Conservation (phyloP, 2,113 vertebrate species). For the Castor canadensis region DNA sequence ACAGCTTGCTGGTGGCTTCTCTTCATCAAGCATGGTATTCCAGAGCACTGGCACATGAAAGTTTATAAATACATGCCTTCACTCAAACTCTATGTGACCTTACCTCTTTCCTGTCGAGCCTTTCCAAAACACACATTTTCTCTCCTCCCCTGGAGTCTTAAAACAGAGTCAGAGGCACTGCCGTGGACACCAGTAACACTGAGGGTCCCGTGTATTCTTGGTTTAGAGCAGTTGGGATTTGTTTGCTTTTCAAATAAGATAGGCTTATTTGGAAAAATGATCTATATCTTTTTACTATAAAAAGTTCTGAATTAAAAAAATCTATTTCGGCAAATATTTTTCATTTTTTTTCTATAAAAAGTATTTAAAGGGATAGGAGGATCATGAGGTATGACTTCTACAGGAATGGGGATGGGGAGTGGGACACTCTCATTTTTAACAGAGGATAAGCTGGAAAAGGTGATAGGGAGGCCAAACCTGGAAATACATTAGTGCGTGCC, state of each 20-base stretch:
- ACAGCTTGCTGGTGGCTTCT: background rate
- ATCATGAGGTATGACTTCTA: background rate
- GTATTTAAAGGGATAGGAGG: background rate
- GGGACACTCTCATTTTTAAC: background rate
- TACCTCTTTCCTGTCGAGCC: background rate
- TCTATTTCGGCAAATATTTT: constrained; percentile 60
- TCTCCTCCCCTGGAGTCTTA: background rate
- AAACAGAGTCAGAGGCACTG: background rate
- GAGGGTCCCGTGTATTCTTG: background rate
- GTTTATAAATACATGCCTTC: background rate
- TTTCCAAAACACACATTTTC: background rate
- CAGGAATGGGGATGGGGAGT: background rate
- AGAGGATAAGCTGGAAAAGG: background rate
- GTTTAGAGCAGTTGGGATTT: constrained; percentile 51
- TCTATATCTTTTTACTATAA: constrained; percentile 69
- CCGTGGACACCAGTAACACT: background rate
- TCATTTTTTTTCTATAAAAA: constrained; percentile 65
- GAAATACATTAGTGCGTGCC: background rate
- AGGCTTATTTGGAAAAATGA: constrained; percentile 70
- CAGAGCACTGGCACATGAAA: background rate
- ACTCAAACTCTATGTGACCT: background rate
- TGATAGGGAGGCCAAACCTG: background rate
- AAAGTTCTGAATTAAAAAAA: constrained; percentile 54
- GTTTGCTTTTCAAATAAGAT: constrained; percentile 60
- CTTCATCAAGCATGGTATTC: background rate